These are phyloP conservation scores for Melinaea menophilus DNA, from an alignment of 2,888 invertebrate genomes.

Conservation along the genomic window DNA sequence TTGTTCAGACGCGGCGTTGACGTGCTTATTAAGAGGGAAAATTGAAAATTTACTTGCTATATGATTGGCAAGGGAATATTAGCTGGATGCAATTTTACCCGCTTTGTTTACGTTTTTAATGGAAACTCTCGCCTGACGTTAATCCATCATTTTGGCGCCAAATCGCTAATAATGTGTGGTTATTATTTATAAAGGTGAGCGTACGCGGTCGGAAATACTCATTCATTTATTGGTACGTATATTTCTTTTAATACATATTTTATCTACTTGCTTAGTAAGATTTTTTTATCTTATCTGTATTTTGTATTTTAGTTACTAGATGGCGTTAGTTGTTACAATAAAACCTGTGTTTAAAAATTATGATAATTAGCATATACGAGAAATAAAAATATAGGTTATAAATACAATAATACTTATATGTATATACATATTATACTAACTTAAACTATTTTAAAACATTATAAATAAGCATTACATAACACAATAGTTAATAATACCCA, in stretches of 20 bases:
- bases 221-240: too few relatives aligned
- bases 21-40: constrained; percentile 73
- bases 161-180: constrained; percentile 13
- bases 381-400: too few relatives aligned
- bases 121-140: constrained; percentile 63
- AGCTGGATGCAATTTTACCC: constrained; percentile 68
- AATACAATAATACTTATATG: too few relatives aligned
- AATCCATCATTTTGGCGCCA: constrained; percentile 64
- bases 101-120: constrained; percentile 62
- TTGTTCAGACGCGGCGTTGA: constrained; percentile 62
- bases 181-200: constrained; percentile 9
- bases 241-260: too few relatives aligned
- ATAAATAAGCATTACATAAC: too few relatives aligned
- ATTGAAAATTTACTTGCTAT: constrained; percentile 74
- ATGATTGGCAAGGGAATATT: constrained; percentile 77
- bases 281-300: neutral
- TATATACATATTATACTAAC: too few relatives aligned
- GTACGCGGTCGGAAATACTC: neutral
- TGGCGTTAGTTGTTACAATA: constrained; percentile 17
- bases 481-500: too few relatives aligned
- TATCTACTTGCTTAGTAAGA: too few relatives aligned
- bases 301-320: constrained; percentile 13
- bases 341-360: too few relatives aligned
- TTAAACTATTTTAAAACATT: too few relatives aligned
- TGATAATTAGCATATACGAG: too few relatives aligned